Conservation (phyloP, 1,140 invertebrate species). For the Protaetia brevitarsis region DNA sequence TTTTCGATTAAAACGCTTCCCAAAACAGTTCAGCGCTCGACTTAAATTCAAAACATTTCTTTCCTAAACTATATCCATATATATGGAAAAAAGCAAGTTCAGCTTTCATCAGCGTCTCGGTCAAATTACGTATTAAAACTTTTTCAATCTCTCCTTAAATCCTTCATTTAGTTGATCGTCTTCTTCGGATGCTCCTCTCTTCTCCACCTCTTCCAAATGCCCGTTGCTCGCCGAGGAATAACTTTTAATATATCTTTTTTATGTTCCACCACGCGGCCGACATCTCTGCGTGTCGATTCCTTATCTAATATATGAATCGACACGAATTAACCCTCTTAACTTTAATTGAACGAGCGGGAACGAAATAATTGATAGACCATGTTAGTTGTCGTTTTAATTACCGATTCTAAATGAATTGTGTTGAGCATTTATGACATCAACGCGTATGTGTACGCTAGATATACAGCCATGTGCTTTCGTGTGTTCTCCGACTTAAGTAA, state of each 20-base stretch:
- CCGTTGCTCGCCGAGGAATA: neutral
- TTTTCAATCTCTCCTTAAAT: conserved; percentile 29
- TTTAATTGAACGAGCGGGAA: neutral
- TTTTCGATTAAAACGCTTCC: no score
- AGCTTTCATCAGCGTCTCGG: neutral
- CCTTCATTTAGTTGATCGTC: conserved; percentile 16
- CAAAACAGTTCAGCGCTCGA: no score
- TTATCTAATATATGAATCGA: conserved; percentile 5
- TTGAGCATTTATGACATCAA: no score
- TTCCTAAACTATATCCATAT: neutral
- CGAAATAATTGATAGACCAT: neutral
- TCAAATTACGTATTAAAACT: conserved; percentile 31
- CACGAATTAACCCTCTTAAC: conserved; percentile 8
- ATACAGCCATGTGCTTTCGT: no score
- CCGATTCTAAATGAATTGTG: no score
- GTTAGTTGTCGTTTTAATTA: no score
- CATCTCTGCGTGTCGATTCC: neutral
- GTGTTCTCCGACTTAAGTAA: no score
- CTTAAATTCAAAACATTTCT: neutral
- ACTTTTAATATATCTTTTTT: conserved; percentile 18
- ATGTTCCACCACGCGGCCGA: neutral
- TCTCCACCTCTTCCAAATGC: neutral
- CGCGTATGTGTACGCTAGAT: no score
- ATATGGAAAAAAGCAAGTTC: conserved; percentile 2
- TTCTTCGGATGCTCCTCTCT: neutral